Conservation (phyloP, 2,888 invertebrate species). For the Biston betularia region DNA sequence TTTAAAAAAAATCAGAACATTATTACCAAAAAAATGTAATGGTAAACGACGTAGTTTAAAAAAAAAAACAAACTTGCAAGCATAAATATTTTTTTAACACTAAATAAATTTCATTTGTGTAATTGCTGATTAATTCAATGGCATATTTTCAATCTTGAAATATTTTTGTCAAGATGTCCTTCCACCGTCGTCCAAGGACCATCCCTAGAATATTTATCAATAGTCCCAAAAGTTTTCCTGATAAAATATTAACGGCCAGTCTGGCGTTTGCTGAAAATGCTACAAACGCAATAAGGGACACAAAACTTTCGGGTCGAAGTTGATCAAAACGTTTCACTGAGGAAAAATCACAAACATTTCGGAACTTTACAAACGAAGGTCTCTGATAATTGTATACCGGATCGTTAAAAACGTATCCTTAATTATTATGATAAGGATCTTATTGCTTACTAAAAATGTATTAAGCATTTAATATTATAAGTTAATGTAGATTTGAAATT, state of each 20-base stretch:
- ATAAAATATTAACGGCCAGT: slow-evolving; percentile 62
- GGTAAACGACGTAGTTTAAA: no score
- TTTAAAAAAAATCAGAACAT: no score
- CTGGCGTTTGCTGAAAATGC: slow-evolving; percentile 51
- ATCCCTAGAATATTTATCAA: slow-evolving; percentile 59
- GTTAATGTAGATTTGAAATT: no score
- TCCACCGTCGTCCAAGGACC: slow-evolving; percentile 32
- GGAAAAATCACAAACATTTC: slow-evolving; percentile 44
- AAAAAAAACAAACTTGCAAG: no score
- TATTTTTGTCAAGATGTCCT: slow-evolving; percentile 16
- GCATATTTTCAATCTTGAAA: background rate
- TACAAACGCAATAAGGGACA: slow-evolving; percentile 53
- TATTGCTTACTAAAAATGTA: background rate
- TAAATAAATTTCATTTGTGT: no score
- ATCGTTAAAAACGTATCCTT: slow-evolving; percentile 6
- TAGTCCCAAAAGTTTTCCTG: slow-evolving; percentile 59
- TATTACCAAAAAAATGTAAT: no score
- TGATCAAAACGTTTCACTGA: slow-evolving; percentile 45
- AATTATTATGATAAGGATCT: background rate
- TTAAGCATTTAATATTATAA: no score
- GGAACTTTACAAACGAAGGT: slow-evolving; percentile 20
- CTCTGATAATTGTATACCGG: slow-evolving; percentile 14
- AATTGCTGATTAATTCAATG: no score
- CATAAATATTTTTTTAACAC: no score
- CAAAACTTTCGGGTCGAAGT: slow-evolving; percentile 53